phyloP scores from a whole-genome alignment of 2,888 invertebrate genomes.

The Nemapogon koenigi region DNA sequence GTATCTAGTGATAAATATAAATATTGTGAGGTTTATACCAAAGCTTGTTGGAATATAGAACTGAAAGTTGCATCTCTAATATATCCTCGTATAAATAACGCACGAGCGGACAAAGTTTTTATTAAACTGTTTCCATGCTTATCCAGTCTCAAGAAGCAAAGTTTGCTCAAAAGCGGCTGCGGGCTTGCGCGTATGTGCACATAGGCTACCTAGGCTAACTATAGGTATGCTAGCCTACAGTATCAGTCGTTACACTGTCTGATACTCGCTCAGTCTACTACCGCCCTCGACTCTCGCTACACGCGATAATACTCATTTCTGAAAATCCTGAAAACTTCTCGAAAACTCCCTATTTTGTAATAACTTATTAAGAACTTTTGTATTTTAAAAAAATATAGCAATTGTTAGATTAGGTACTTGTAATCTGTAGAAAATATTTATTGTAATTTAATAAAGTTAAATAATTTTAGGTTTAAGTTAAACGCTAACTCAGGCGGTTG shows the following conservation, averaged over 20 bases:
- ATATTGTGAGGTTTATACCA: no score
- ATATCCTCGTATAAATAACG: no score
- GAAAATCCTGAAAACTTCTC: constrained; percentile 14
- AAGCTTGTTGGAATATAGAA: no score
- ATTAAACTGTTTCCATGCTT: not conserved
- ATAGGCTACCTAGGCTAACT: constrained; percentile 21
- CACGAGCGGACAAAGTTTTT: not conserved
- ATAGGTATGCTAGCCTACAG: not conserved
- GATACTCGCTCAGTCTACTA: constrained; percentile 47
- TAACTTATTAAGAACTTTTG: not conserved
- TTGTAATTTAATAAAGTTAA: constrained; percentile 3
- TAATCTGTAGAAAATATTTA: constrained; percentile 4
- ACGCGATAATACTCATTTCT: constrained; percentile 28
- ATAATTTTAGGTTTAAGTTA: constrained; percentile 1
- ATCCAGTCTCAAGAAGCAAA: constrained; percentile 6
- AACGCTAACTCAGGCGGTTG: constrained; percentile 37
- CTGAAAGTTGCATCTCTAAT: no score
- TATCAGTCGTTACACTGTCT: constrained; percentile 25
- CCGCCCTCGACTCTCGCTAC: constrained; percentile 37
- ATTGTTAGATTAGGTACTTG: not conserved
- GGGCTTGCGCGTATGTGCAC: constrained; percentile 11
- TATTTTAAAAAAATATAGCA: not conserved
- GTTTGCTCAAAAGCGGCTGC: not conserved
- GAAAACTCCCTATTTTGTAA: not conserved
- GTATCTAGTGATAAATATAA: no score